phyloP scores from a whole-genome alignment of 2,113 vertebrate genomes.

The Gyps fulvus region DNA sequence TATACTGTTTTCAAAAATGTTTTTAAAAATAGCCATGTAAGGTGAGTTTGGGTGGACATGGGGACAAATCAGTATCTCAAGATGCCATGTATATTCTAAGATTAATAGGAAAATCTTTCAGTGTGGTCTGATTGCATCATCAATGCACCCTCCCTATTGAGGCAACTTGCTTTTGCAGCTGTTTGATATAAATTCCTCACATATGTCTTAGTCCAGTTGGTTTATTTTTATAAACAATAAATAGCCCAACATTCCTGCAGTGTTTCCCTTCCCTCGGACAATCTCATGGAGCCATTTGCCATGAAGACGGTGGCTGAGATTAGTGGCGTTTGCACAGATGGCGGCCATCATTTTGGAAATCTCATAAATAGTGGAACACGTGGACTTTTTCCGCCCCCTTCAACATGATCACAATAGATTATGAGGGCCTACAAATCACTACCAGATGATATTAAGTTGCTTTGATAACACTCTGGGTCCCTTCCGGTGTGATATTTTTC shows the following conservation, averaged over 20 bases:
- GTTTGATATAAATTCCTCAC: slow-evolving; percentile 93
- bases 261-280: slow-evolving; percentile 72
- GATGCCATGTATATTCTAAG: background rate
- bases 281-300: slow-evolving; percentile 74
- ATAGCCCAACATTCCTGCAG: slow-evolving; percentile 85
- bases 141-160: slow-evolving; percentile 63
- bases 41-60: background rate
- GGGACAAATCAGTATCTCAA: background rate
- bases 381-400: slow-evolving; percentile 45
- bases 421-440: slow-evolving; percentile 80
- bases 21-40: background rate
- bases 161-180: slow-evolving; percentile 97
- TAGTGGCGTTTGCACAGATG: slow-evolving; percentile 87
- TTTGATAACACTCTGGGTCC: slow-evolving; percentile 81
- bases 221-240: slow-evolving; percentile 99
- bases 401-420: slow-evolving; percentile 80
- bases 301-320: slow-evolving; percentile 69
- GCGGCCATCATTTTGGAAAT: slow-evolving; percentile 77
- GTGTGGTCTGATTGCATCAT: slow-evolving; percentile 81
- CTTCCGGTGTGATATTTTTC: slow-evolving; percentile 80
- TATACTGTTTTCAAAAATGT: slow-evolving; percentile 15
- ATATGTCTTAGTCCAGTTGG: slow-evolving; percentile 90
- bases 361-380: slow-evolving; percentile 74
- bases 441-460: slow-evolving; percentile 87
- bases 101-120: slow-evolving; percentile 61